Conservation (phyloP, 2,888 invertebrate species). For the Seira ritae region DNA sequence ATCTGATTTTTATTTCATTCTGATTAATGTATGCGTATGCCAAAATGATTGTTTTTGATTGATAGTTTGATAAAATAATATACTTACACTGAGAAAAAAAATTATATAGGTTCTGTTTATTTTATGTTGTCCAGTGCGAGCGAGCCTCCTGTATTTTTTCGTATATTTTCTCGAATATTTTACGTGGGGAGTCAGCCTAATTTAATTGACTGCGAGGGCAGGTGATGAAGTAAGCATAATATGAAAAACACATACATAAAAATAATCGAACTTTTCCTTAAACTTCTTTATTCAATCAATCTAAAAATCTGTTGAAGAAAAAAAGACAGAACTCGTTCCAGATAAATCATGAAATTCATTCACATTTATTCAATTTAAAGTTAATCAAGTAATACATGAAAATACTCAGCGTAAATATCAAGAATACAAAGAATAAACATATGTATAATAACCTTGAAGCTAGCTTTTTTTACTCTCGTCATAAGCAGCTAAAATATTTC, state of each 20-base stretch:
- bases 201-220: slow-evolving; percentile 37
- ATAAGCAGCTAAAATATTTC: too few species aligned
- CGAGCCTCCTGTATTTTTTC: neutral
- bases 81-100: neutral
- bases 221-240: neutral
- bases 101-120: slow-evolving; percentile 30
- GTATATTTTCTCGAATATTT: slow-evolving; percentile 18
- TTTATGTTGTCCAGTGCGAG: slow-evolving; percentile 35
- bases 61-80: slow-evolving; percentile 48
- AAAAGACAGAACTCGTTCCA: neutral
- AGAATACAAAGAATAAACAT: too few species aligned
- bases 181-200: slow-evolving; percentile 37
- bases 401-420: neutral
- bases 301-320: neutral
- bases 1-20: slow-evolving; percentile 29
- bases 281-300: neutral
- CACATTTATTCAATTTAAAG: slow-evolving; percentile 51
- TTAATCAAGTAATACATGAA: slow-evolving; percentile 34
- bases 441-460: too few species aligned
- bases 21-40: slow-evolving; percentile 50
- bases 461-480: too few species aligned
- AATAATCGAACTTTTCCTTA: slow-evolving; percentile 11
- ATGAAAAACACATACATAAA: neutral
- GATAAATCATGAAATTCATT: slow-evolving; percentile 7
- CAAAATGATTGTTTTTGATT: slow-evolving; percentile 45